Base-by-base conservation (phyloP, 2,888 invertebrate species). In the Agrochola litura region DNA sequence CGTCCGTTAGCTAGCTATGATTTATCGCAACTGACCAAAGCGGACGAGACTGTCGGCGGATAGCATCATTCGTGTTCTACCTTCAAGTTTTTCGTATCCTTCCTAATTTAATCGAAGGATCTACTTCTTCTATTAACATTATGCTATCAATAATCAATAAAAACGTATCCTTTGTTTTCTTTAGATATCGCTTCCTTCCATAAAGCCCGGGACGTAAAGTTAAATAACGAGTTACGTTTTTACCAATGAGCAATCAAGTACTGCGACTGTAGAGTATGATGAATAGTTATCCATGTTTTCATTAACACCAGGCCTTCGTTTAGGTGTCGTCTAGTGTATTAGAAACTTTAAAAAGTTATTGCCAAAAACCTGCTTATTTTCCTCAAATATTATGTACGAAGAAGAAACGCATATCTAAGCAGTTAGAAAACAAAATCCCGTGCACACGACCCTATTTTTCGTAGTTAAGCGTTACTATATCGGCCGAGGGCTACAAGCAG, bases 11-110 rank as follows among this genome's bases (percentile, higher is more conserved):
- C 70, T 61, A 67, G 70, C 74, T 68, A 72, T 54, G 69, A 43
- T 69, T 74, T 75, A 76, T 73, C 43, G 68, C 64, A 81, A 86
- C 87, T 88, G 77, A 79, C 63, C n/a, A 54, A 75, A 87, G 73
- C 68, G 25, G 65, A 73, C 75, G 61, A 71, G 65, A 58, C 22
- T 19, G 67, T 49, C 76, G 75, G 73, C 76, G 87, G 85, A 87
- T 76, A 63, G 66, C 63, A 76, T 41, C 19, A 58, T 79, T 76
- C 71, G 67, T 65, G 37, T 77, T 79, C 37, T 76, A 71, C 64
- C 66, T 60, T 73, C 68, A 67, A 77, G 64, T 80, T 83, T 85
- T 84, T 83, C 81, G 41, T 74, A 79, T 87, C 83, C 88, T 88
- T 88, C 86, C 82, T 72, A 69, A 52, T 43, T 61, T 73, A 82